A percentile compares a stretch with the other conserved stretches of the same genome.
These are phyloP conservation scores for Eolophus roseicapilla DNA, from an alignment of 2,113 vertebrate genomes.

Conservation along the genomic window DNA sequence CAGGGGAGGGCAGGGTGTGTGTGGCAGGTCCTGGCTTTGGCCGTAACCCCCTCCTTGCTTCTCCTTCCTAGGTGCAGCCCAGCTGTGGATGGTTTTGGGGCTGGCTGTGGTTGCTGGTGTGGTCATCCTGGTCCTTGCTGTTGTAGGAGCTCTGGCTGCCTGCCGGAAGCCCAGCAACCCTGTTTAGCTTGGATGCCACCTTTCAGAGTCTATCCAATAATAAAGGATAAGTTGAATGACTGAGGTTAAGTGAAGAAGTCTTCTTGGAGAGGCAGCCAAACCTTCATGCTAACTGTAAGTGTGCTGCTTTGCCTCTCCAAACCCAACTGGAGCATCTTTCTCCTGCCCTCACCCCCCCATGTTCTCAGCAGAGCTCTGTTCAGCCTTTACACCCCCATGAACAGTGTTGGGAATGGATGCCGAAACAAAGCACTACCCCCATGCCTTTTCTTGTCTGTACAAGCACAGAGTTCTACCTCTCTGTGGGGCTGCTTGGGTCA, in stretches of 20 bases:
- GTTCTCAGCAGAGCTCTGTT: not conserved
- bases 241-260: not conserved
- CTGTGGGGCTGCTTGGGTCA: not conserved
- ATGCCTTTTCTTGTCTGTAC: not conserved
- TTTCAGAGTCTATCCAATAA: not conserved
- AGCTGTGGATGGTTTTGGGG: not conserved
- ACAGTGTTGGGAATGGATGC: not conserved
- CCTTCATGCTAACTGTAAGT: not conserved
- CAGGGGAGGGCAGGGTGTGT: not conserved
- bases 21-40: not conserved
- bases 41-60: not conserved
- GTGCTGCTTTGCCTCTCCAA: not conserved
- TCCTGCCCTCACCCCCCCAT: not conserved
- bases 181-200: not conserved
- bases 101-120: not conserved
- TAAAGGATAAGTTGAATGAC: not conserved
- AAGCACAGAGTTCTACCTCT: not conserved
- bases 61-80: not conserved
- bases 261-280: not conserved
- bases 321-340: not conserved
- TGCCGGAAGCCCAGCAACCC: not conserved
- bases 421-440: not conserved
- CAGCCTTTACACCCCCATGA: not conserved
- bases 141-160: not conserved
- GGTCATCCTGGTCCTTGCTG: not conserved